Evolutionary conservation across 2,113 vertebrate genomes (phyloP), one percentile per base, ranked within the genome.

Genomic region (Pelodiscus sinensis): DNA sequence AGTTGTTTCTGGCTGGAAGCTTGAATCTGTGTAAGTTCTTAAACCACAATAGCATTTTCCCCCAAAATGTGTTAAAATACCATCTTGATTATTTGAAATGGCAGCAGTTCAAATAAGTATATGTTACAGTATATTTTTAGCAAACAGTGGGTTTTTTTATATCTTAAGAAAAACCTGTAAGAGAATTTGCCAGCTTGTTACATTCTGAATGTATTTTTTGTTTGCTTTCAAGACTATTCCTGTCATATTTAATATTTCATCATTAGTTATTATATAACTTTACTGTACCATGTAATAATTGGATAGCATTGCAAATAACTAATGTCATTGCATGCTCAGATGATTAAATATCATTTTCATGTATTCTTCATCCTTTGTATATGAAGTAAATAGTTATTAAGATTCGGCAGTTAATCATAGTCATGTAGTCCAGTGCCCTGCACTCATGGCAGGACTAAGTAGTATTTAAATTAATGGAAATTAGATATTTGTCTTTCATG

Each of bases 161-260:
- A 91, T 78, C 88, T 8, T 2, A 9, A 62, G 16, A 79, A 12
- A 77, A 84, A 68, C 73, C 51, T 81, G 79, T 51, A 68, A 65
- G 87, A 87, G 11, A 38, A 93, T 94, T 92, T 90, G 79, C 55
- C 22, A 0, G 88, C 73, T 83, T 50, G 35, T 50, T 85, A 71
- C 55, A 51, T 51, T 77, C 27, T n/a, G 80, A n/a, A 84, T 84
- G 90, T 94, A 93, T 44, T 95, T 91, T 82, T 87, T 83, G 92
- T 84, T 86, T 84, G 2, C 35, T 89, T 50, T 68, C 71, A 2
- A 75, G 51, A 14, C 92, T 95, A 77, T 73, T 94, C 68, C 68
- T 92, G 51, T 79, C 78, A 78, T 44, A 18, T 50, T 78, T 62
- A n/a, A n/a, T 65, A 24, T 79, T 56, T 22, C 73, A 68, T 56